phyloP scores from a whole-genome alignment of 2,797 vertebrate genomes.

The Anisognathus igniventris region DNA sequence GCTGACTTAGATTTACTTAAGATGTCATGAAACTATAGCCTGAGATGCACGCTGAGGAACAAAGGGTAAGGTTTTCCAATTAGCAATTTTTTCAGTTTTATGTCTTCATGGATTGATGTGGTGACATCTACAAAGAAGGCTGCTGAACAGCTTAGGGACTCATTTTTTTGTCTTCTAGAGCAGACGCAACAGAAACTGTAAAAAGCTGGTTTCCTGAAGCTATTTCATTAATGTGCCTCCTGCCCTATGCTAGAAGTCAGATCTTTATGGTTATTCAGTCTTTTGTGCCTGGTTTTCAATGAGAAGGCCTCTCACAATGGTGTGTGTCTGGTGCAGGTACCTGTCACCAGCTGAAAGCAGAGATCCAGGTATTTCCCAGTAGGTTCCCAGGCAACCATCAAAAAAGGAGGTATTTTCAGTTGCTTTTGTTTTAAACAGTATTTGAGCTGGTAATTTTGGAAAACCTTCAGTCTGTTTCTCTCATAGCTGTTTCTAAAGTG shows the following conservation, averaged over 20 bases:
- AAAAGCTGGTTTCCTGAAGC: neutral
- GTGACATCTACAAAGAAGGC: neutral
- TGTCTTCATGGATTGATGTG: neutral
- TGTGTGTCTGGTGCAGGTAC: neutral
- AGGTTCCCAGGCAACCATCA: neutral
- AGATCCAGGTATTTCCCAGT: neutral
- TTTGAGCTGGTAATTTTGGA: neutral
- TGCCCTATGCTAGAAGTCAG: neutral
- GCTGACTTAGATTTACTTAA: slow-evolving; percentile 5
- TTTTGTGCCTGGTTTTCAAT: neutral
- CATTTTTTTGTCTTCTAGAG: neutral
- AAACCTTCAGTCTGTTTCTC: neutral
- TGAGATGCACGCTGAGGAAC: neutral
- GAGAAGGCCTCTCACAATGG: neutral
- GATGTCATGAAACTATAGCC: neutral
- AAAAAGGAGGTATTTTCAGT: neutral
- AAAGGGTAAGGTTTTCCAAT: neutral
- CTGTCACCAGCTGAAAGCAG: neutral
- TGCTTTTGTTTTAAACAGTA: neutral
- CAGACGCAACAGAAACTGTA: neutral
- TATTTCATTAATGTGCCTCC: neutral
- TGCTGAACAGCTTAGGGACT: neutral
- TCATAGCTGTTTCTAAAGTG: neutral
- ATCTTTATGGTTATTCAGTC: neutral
- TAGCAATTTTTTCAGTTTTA: neutral